Base-by-base conservation (phyloP, 1,140 invertebrate species). In the Brachionus paranguensis region DNA sequence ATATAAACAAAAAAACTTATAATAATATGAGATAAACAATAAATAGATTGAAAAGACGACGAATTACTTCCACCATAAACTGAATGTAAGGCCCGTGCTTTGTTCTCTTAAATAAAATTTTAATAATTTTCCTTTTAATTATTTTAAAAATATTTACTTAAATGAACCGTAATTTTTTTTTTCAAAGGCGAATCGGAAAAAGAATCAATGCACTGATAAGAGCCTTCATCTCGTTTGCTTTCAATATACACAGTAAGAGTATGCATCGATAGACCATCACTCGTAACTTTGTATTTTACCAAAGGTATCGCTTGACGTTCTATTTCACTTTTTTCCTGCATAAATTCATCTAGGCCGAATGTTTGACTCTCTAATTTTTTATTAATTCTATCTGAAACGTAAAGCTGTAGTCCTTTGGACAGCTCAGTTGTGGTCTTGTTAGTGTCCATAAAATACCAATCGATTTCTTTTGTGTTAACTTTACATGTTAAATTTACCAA, bases 361-460 rank as follows among this genome's bases (percentile, higher is more conserved):
- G 33, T 7, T 37, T 37, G 33, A 37, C 33, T 37, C 6, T 37
- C 24, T 8, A 47, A 74, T 8, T 74, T 50, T 50, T 20, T 47
- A 27, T 50, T 43, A 53, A 81, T 81, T 45, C 50, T 20, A 20
- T 81, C 33, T 10, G 64, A 60, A 12, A 81, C 53, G n/a, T 47
- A 29, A 6, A 81, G 43, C 27, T 64, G 53, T 60, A 68, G 29
- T 41, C 78, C 78, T 27, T 64, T 45, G 5, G 78, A 81, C 24
- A 81, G 14, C 11, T 64, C 43, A 27, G 78, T 81, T 41, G 78
- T 81, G 10, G 78, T 81, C 24, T 27, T 27, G 29, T 81, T 81
- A 43, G 27, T 60, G 37, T 81, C 53, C 43, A 45, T 81, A 45
- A 81, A 81, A 81, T 81, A 47, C 78, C 78, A 81, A 11, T 81